These are phyloP conservation scores for Xenopus laevis DNA, from an alignment of 2,113 vertebrate genomes.

Conservation along the genomic window DNA sequence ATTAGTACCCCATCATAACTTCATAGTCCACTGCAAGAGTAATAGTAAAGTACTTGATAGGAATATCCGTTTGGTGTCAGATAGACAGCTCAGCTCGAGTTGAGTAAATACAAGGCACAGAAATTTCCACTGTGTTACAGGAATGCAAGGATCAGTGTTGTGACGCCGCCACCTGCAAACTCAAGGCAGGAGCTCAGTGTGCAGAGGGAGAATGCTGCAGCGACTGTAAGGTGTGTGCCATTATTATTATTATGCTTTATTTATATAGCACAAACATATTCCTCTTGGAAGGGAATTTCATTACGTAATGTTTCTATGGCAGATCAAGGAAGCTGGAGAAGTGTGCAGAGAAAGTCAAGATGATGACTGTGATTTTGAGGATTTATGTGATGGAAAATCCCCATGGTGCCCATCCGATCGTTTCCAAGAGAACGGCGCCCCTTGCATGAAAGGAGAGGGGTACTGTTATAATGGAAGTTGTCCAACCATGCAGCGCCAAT, in stretches of 20 bases:
- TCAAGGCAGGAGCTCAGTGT: conserved; percentile 51
- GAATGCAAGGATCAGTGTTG: conserved; percentile 67
- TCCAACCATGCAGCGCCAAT: conserved; percentile 73
- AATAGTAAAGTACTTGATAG: no score
- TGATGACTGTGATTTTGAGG: conserved; percentile 79
- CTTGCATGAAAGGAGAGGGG: conserved; percentile 63
- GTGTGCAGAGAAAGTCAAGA: conserved; percentile 70
- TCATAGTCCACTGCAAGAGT: no score
- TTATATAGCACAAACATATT: no score
- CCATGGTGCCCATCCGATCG: conserved; percentile 69
- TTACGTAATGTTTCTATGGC: conserved; percentile 12
- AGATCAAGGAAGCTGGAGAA: conserved; percentile 63
- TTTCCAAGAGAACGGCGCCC: conserved; percentile 76
- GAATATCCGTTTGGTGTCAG: neutral
- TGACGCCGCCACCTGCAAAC: conserved; percentile 57
- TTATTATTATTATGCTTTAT: no score
- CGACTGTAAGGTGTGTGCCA: conserved; percentile 61
- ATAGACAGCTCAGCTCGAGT: no score
- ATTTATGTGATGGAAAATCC: conserved; percentile 78
- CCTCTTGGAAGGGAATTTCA: no score
- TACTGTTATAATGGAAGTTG: conserved; percentile 83
- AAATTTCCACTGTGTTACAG: conserved; percentile 45
- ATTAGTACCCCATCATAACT: no score
- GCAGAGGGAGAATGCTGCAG: conserved; percentile 63
- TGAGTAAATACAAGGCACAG: neutral